Percentiles rank a stretch among this genome's conserved stretches.
These are phyloP conservation scores for Dinothrombium tinctorium DNA, from an alignment of 1,140 invertebrate genomes.

Conservation along the genomic window DNA sequence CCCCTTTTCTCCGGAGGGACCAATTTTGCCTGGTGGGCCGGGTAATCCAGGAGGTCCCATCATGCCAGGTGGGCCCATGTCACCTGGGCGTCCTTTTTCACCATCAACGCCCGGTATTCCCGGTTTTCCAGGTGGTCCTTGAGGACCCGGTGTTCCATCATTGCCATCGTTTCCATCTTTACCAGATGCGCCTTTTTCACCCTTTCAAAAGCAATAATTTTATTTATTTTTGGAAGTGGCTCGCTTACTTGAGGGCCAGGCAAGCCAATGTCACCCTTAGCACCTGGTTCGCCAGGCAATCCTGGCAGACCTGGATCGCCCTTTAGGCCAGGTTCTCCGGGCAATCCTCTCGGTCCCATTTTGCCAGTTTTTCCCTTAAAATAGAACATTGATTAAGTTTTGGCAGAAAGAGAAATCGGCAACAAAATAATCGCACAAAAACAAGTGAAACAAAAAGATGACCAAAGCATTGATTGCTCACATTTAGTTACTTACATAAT, in stretches of 20 bases:
- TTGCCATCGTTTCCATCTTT: conserved; percentile 10
- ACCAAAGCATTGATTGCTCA: not conserved
- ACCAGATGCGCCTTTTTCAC: not conserved
- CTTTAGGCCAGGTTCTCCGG: conserved; percentile 3
- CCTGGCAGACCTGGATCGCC: conserved; percentile 3
- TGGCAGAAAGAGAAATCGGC: not conserved
- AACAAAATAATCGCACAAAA: not conserved
- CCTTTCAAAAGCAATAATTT: not conserved
- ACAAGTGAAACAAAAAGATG: not conserved
- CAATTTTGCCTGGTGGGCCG: conserved; percentile 48
- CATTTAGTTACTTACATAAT: too few species aligned
- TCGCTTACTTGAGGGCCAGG: conserved; percentile 4
- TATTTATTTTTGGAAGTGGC: not conserved
- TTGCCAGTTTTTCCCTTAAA: conserved; percentile 9
- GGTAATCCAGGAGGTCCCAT: conserved; percentile 60
- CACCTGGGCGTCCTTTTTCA: conserved; percentile 43
- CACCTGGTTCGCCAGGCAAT: not conserved
- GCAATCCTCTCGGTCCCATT: not conserved
- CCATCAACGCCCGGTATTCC: too few species aligned
- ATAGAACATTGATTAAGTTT: not conserved
- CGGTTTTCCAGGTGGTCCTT: conserved; percentile 13
- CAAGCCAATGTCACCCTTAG: conserved; percentile 10
- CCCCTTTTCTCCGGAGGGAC: conserved; percentile 44
- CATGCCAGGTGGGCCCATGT: conserved; percentile 64
- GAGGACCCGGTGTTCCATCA: conserved; percentile 8